Percentiles rank a stretch among this genome's conserved stretches.
These are phyloP conservation scores for Rhynchopsitta pachyrhyncha DNA, from an alignment of 2,113 vertebrate genomes.

Conservation along the genomic window DNA sequence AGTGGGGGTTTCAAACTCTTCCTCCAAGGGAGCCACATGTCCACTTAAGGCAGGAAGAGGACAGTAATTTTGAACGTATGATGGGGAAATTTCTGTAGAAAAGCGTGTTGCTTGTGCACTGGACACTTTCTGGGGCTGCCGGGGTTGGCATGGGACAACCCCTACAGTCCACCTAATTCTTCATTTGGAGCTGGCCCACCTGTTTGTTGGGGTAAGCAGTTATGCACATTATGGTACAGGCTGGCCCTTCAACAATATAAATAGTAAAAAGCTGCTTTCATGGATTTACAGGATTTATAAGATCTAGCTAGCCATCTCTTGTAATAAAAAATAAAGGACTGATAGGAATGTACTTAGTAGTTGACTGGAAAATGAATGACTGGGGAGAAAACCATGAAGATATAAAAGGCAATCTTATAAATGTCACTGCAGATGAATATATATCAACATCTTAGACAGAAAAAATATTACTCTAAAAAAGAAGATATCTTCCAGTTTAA, in stretches of 20 bases:
- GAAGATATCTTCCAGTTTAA: neutral
- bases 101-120: neutral
- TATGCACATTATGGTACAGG: neutral
- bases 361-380: neutral
- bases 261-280: neutral
- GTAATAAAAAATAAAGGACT: neutral
- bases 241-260: neutral
- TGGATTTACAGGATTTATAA: neutral
- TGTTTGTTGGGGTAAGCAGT: neutral
- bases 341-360: neutral
- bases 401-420: neutral
- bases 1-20: neutral
- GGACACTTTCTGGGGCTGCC: neutral
- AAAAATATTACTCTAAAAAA: neutral
- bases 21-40: accelerated
- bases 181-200: neutral
- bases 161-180: neutral
- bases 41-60: neutral
- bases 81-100: neutral
- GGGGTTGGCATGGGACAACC: neutral
- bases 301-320: neutral
- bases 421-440: neutral
- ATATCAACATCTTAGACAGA: neutral
- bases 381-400: neutral
- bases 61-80: neutral